Evolutionary conservation across 35 echinoderm and acorn worm genomes (phyloP).

Genomic region (Holothuria glaberrima): DNA sequence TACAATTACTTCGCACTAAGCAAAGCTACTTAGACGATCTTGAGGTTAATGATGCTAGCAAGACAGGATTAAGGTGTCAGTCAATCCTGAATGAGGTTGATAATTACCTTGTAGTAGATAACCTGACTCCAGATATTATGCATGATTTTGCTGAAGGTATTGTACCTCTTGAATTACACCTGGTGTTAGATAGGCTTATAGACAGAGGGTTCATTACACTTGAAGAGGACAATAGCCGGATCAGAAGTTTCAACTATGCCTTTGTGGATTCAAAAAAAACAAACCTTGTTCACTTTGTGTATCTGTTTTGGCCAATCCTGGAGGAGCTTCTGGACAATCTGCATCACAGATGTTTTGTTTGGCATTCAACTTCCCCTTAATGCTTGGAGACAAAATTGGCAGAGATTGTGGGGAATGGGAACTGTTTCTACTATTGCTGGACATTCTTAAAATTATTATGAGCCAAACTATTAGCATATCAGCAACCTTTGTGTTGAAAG

Average conservation of each 20-base stretch:
- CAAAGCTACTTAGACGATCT: neutral
- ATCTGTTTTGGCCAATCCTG: neutral
- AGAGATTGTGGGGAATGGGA: conserved; percentile 50
- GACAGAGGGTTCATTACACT: neutral
- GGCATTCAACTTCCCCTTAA: conserved; percentile 33
- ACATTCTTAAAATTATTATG: conserved; percentile 58
- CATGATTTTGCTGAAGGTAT: conserved; percentile 6
- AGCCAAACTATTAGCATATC: conserved; percentile 29
- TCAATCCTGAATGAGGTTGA: neutral
- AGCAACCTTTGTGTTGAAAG: conserved; percentile 26
- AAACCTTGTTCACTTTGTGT: neutral
- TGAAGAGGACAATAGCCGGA: no score
- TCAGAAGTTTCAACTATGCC: neutral
- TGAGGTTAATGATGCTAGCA: no score
- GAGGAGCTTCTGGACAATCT: neutral
- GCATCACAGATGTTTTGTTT: neutral
- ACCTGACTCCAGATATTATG: neutral
- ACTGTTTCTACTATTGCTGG: conserved; percentile 39
- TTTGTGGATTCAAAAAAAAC: neutral
- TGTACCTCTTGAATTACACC: neutral
- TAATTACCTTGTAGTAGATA: neutral
- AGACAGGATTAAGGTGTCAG: no score
- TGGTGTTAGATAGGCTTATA: neutral
- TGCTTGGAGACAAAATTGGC: conserved; percentile 45
- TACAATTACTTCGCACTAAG: neutral